Conservation (phyloP, 2,888 invertebrate species). For the Tillus elongatus region DNA sequence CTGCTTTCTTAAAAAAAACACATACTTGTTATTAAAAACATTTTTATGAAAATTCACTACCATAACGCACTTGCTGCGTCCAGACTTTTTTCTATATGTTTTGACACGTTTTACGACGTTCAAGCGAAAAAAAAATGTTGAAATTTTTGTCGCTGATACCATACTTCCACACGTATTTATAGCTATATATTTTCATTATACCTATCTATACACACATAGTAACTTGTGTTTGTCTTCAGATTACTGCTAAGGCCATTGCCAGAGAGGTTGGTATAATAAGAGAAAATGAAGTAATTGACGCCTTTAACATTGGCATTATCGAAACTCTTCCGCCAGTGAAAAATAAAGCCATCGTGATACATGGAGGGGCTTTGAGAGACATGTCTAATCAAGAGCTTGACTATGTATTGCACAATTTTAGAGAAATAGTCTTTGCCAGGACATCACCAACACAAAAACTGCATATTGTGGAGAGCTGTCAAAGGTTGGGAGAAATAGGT, state of each 20-base stretch:
- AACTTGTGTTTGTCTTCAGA: constrained; percentile 26
- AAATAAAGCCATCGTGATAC: constrained; percentile 48
- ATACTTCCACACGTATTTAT: no score
- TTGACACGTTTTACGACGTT: no score
- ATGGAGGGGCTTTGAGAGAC: constrained; percentile 43
- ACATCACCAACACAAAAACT: constrained; percentile 49
- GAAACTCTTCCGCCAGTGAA: constrained; percentile 31
- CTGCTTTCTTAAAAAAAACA: no score
- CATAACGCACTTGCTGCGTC: no score
- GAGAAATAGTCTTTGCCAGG: constrained; percentile 56
- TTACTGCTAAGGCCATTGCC: constrained; percentile 72
- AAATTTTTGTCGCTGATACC: no score
- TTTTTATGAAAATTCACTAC: no score
- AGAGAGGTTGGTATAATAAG: constrained; percentile 65
- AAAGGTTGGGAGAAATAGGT: constrained; percentile 65
- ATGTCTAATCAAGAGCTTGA: constrained; percentile 44
- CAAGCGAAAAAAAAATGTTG: no score
- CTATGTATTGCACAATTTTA: constrained; percentile 47
- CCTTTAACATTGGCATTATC: constrained; percentile 29
- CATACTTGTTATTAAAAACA: no score
- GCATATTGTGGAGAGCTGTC: constrained; percentile 71
- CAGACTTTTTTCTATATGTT: no score
- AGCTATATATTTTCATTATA: no score
- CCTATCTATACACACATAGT: no score
- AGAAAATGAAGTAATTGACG: constrained; percentile 33